Base-by-base conservation (phyloP, 2,113 vertebrate species). In the Herpetotheres cachinnans region DNA sequence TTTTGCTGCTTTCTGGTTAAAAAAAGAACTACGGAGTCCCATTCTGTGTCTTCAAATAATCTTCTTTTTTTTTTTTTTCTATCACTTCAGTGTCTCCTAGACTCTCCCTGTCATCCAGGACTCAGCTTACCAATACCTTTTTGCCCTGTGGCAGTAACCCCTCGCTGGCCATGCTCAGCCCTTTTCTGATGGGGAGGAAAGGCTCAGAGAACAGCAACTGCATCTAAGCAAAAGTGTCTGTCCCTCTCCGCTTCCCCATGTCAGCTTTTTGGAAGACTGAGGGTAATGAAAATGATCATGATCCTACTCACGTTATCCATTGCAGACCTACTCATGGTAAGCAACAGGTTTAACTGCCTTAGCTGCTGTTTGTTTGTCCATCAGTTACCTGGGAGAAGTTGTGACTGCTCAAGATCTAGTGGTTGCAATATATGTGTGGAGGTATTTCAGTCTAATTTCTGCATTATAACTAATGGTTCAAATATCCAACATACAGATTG, bases 211-310 rank as follows among this genome's bases (percentile, higher is more conserved):
- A 32, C 21, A 67, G 38, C 52, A 82, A 22, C 1, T 36, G 22
- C 0, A 0, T 38, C 44, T 67, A 19, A 87, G 29, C 13, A 81
- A 22, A 78, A 47, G 12, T 20, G 1, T 0, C 0, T 10, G 5
- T 32, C 32, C 22, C 25, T 38, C 19, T 83, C 32, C 46, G 29
- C 32, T 61, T 89, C 34, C 27, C 10, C 12, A 5, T 12, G 44
- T 7, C 40, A 65, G 27, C 9, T 36, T 61, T 85, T 40, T 24
- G 34, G 27, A 78, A 70, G 30, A 54, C 1, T 27, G 34, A 49
- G 21, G 11, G 10, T 44, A 22, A 62, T 46, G 34, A 55, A 84
- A 84, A 38, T 1, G 0, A 25, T 70, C 42, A 42, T 42, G 42
- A 42, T 42, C 62, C 55, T 81, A 74, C 7, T 21, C 10, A 5